Evolutionary conservation across 2,113 vertebrate species (phyloP).

Genomic region (Ondatra zibethicus): DNA sequence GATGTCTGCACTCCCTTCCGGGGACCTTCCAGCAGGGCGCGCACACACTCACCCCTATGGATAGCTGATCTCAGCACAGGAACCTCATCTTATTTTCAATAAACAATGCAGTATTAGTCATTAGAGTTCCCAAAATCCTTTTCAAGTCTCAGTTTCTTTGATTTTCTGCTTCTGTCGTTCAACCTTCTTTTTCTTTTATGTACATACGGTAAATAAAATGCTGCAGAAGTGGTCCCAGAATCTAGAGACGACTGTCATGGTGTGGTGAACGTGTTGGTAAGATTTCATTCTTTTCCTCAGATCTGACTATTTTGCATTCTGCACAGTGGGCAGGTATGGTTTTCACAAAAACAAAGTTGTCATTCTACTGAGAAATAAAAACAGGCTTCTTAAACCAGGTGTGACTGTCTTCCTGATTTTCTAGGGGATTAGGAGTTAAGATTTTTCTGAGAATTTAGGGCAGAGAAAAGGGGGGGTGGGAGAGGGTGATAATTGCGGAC

Average conservation of each 20-base stretch:
- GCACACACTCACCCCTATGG: no score
- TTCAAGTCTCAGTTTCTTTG: conserved; percentile 30
- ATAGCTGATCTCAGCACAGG: no score
- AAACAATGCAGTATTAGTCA: background rate
- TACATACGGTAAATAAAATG: background rate
- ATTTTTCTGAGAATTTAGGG: background rate
- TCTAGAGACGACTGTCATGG: conserved; percentile 5
- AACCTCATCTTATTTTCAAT: background rate
- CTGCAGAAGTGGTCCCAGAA: background rate
- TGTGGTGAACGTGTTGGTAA: background rate
- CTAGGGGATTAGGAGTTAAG: background rate
- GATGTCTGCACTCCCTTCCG: no score
- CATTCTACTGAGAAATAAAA: background rate
- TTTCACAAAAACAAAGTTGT: conserved; percentile 32
- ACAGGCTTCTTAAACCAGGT: background rate
- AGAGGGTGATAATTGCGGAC: background rate
- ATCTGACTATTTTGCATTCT: conserved; percentile 11
- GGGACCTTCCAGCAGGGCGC: no score
- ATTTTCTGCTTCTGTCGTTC: background rate
- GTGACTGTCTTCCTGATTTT: conserved; percentile 51
- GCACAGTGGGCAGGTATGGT: background rate
- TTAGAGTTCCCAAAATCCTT: background rate
- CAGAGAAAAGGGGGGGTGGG: background rate
- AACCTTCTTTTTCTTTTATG: background rate
- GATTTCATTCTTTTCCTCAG: conserved; percentile 31